Evolutionary conservation across 2,888 invertebrate genomes (phyloP).

Genomic region (Euzetes globulus): DNA sequence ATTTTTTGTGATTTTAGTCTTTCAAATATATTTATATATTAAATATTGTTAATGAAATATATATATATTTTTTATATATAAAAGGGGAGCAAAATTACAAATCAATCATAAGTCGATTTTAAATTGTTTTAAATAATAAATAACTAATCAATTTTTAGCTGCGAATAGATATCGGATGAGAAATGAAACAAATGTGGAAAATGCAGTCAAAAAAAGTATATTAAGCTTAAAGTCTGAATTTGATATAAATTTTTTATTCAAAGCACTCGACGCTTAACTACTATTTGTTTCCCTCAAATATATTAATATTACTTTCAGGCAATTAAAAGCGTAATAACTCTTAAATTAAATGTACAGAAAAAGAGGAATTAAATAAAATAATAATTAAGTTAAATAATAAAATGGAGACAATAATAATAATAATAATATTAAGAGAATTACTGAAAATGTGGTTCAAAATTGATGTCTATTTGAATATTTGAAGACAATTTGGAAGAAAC

Average conservation of each 20-base stretch:
- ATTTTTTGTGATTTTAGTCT: neutral
- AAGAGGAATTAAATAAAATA: too few species aligned
- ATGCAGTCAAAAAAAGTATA: neutral
- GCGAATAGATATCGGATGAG: neutral
- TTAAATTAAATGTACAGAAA: too few species aligned
- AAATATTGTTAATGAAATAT: constrained; percentile 1
- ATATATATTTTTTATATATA: neutral
- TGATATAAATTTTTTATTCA: neutral
- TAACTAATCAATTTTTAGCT: constrained; percentile 7
- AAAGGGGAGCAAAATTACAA: neutral
- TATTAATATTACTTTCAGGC: too few species aligned
- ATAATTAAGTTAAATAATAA: too few species aligned
- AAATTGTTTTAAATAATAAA: neutral
- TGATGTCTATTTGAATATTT: too few species aligned
- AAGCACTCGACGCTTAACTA: too few species aligned
- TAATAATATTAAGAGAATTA: too few species aligned
- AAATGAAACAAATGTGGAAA: neutral
- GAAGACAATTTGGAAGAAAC: too few species aligned
- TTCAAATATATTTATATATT: neutral
- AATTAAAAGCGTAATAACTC: too few species aligned
- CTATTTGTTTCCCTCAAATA: too few species aligned
- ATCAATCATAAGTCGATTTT: neutral
- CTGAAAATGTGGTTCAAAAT: too few species aligned
- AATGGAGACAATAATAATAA: too few species aligned
- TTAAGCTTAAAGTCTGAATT: neutral